Evolutionary conservation across 2,797 vertebrate species (phyloP).

Genomic region (Heliangelus exortis): DNA sequence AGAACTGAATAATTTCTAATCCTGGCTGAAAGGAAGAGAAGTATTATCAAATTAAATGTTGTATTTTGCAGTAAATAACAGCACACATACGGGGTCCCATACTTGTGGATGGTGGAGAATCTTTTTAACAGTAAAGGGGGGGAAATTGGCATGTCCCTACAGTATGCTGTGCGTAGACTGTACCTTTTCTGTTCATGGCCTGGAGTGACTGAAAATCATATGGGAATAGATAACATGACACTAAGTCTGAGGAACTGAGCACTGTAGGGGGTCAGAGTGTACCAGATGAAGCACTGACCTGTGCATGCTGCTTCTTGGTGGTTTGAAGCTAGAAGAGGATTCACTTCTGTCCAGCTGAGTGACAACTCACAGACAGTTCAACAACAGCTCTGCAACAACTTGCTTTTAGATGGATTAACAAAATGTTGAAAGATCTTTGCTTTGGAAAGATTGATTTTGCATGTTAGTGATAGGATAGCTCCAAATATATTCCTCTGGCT

Average conservation of each 20-base stretch:
- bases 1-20: background rate
- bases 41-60: background rate
- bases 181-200: background rate
- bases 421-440: background rate
- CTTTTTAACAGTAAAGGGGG: background rate
- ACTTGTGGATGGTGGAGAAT: background rate
- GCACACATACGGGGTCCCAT: background rate
- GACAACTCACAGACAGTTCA: background rate
- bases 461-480: background rate
- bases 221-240: background rate
- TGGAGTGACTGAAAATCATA: background rate
- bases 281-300: background rate
- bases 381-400: background rate
- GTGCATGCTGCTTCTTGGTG: fast-evolving
- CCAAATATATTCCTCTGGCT: background rate
- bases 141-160: background rate
- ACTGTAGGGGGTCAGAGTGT: background rate
- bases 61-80: background rate
- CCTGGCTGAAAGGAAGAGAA: background rate
- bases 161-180: background rate
- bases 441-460: background rate
- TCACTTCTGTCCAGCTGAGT: fast-evolving
- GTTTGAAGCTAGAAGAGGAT: background rate
- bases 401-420: background rate
- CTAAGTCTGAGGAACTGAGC: background rate